Percentiles rank a stretch among this genome's conserved stretches.
These are phyloP conservation scores for Eilema depressum DNA, from an alignment of 2,888 invertebrate genomes.

Conservation along the genomic window DNA sequence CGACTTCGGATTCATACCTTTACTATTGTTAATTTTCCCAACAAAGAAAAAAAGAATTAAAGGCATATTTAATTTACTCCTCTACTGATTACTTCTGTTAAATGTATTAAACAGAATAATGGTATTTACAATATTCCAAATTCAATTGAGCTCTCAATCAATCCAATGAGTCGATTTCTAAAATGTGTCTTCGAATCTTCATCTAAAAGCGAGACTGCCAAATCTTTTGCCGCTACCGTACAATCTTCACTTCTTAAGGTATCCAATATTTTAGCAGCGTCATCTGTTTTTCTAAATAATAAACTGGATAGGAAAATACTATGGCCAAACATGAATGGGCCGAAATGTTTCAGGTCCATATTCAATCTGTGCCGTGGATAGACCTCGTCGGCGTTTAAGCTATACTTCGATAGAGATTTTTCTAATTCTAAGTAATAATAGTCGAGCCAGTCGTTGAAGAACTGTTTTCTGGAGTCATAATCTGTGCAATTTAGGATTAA, in stretches of 20 bases:
- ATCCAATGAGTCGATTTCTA: conserved; percentile 40
- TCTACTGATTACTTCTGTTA: not conserved
- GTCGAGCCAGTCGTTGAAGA: conserved; percentile 57
- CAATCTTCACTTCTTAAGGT: conserved; percentile 20
- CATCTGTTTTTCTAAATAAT: conserved; percentile 44
- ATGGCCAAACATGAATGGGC: conserved; percentile 39
- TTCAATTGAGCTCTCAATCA: conserved; percentile 44
- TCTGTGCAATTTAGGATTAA: conserved; percentile 62
- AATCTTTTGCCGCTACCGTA: not conserved
- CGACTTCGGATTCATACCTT: too few species aligned
- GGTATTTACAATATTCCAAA: conserved; percentile 31
- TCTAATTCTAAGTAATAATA: conserved; percentile 53
- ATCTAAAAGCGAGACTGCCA: conserved; percentile 23
- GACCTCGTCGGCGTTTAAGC: conserved; percentile 44
- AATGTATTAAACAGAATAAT: not conserved
- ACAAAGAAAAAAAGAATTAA: too few species aligned
- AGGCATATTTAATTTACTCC: not conserved
- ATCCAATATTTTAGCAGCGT: conserved; percentile 46
- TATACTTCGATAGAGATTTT: conserved; percentile 45
- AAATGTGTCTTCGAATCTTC: conserved; percentile 25
- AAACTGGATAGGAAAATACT: conserved; percentile 42
- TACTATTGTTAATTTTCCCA: too few species aligned
- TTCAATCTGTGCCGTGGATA: conserved; percentile 54
- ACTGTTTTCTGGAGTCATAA: conserved; percentile 48
- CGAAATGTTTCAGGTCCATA: conserved; percentile 53